Conservation (phyloP, 1,140 invertebrate genomes). For the Ostrea denselamellosa region DNA sequence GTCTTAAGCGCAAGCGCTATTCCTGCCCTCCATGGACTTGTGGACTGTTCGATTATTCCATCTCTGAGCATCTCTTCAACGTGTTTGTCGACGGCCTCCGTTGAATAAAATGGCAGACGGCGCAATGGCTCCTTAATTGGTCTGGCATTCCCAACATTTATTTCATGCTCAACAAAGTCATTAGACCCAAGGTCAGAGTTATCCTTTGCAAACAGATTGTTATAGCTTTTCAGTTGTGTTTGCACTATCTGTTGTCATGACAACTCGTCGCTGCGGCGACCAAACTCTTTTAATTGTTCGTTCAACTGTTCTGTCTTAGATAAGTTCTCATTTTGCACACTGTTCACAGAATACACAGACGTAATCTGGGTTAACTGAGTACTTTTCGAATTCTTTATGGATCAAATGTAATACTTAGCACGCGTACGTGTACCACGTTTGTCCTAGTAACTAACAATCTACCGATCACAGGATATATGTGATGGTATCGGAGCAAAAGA, state of each 20-base stretch:
- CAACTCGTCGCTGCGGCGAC: neutral
- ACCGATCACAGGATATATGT: too few relatives aligned
- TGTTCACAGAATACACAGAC: too few relatives aligned
- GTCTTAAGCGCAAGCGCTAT: conserved; percentile 32
- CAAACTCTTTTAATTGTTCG: neutral
- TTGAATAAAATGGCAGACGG: neutral
- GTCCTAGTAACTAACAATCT: too few relatives aligned
- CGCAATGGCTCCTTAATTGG: conserved; percentile 33
- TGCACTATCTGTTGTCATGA: too few relatives aligned
- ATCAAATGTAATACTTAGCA: too few relatives aligned
- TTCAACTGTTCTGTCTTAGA: neutral
- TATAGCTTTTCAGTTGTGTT: conserved; percentile 38
- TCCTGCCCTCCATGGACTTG: conserved; percentile 17
- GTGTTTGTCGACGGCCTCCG: conserved; percentile 13
- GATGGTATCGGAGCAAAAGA: too few relatives aligned
- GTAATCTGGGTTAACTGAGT: too few relatives aligned
- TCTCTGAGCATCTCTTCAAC: conserved; percentile 39
- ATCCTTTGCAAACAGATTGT: conserved; percentile 48
- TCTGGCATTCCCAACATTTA: neutral
- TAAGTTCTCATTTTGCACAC: too few relatives aligned
- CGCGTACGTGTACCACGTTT: too few relatives aligned
- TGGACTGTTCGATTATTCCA: conserved; percentile 27
- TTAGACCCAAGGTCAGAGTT: conserved; percentile 49
- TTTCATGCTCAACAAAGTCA: neutral
- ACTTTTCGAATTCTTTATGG: too few relatives aligned